Conservation (phyloP, 2,113 vertebrate species). For the Eubucco bourcierii region DNA sequence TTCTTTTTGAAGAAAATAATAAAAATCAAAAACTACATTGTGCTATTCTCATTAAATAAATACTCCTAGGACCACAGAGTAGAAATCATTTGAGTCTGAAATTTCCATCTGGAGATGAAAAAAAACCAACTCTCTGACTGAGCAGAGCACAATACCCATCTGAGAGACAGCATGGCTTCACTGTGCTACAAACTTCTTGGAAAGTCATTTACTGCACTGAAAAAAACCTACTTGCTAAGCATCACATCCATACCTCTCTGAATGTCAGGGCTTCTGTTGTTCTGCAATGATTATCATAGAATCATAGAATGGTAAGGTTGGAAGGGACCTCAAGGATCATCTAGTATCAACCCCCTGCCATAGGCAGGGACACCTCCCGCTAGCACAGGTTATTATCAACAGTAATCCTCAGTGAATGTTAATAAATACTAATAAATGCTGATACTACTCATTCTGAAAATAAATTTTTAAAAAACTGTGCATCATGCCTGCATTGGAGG, state of each 20-base stretch:
- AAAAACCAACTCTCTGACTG: background rate
- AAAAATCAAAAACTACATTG: background rate
- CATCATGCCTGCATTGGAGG: background rate
- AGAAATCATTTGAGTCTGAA: background rate
- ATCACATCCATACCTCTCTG: background rate
- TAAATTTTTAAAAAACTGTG: background rate
- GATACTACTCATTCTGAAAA: background rate
- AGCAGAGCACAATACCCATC: background rate
- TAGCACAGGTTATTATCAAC: no score
- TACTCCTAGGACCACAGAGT: background rate
- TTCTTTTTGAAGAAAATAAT: background rate
- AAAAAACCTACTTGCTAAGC: background rate
- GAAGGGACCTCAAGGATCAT: no score
- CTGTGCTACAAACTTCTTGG: background rate
- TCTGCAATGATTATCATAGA: background rate
- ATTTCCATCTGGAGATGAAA: background rate
- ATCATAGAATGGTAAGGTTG: no score
- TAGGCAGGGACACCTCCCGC: no score
- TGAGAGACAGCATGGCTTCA: background rate
- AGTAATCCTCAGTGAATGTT: background rate
- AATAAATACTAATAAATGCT: background rate
- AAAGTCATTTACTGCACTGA: background rate
- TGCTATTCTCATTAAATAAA: background rate
- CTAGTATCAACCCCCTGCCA: no score
- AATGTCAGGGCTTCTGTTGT: background rate